Conservation (phyloP, 2,888 invertebrate species). For the Nysson spinosus region DNA sequence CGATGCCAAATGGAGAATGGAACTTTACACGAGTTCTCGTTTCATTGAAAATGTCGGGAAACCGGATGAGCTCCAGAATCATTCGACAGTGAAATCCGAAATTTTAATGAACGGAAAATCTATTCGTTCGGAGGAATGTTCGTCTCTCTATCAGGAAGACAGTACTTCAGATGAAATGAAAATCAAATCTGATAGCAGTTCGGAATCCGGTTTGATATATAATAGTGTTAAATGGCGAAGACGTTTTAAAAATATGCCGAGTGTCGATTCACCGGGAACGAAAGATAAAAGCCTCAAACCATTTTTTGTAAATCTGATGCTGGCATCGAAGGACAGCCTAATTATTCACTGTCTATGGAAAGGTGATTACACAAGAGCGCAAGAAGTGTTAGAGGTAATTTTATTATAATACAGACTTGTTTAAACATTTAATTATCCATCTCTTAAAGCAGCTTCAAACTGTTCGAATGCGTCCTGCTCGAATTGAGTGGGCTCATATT, state of each 20-base stretch:
- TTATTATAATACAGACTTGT: conserved; percentile 45
- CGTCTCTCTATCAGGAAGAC: conserved; percentile 62
- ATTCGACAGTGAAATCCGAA: conserved; percentile 3
- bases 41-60: conserved; percentile 75
- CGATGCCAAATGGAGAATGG: conserved; percentile 86
- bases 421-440: conserved; percentile 71
- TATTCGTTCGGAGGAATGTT: conserved; percentile 44
- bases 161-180: conserved; percentile 62
- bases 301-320: conserved; percentile 83
- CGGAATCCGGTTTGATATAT: conserved; percentile 72
- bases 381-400: conserved; percentile 88
- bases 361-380: conserved; percentile 85
- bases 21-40: conserved; percentile 82
- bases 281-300: conserved; percentile 70
- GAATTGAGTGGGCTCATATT: conserved; percentile 79
- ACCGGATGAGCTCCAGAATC: conserved; percentile 3
- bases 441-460: conserved; percentile 80
- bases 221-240: conserved; percentile 76
- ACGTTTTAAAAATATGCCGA: conserved; percentile 68
- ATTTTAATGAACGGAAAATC: conserved; percentile 49
- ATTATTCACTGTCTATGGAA: conserved; percentile 87
- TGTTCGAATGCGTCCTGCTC: conserved; percentile 81
- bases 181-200: conserved; percentile 61
- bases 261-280: conserved; percentile 70
- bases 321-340: conserved; percentile 86